Base-by-base conservation (phyloP, 2,113 vertebrate genomes). In the Herpetotheres cachinnans region DNA sequence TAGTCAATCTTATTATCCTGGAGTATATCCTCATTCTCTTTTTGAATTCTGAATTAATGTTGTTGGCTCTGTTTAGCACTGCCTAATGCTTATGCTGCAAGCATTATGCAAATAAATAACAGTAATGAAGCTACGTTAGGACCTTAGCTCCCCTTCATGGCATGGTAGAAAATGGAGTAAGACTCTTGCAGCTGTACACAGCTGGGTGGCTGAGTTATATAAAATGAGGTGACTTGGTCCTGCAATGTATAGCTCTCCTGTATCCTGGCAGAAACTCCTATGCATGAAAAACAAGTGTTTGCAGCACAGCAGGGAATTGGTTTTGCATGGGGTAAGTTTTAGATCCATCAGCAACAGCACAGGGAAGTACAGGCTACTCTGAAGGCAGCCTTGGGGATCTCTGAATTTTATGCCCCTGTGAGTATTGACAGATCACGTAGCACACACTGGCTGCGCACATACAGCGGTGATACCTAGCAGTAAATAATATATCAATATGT, bases 31-130 rank as follows among this genome's bases (percentile, higher is more conserved):
- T 61, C 0, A 0, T 74, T 79, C 49, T 94, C 69, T 77, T 26
- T 95, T 91, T 93, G 86, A 93, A 90, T 87, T 91, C 16, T 71
- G 74, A 97, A 89, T 67, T 69, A 77, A 82, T 44, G 78, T 20
- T 26, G 34, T 63, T 79, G 95, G 67, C 71, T 67, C 63, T 42
- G 44, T 63, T 95, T 55, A 82, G 71, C 96, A 93, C 73, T 92
- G 87, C 74, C 59, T 56, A 84, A 77, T 55, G 89, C 88, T 95
- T 80, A 78, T 71, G 62, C 83, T 91, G 78, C 78, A 88, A 74
- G 52, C 55, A 82, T 55, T 86, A 84, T 95, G 74, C 79, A 92
- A 94, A 94, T 85, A 95, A 59, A 86, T 54, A 88, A 54, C 46
- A 92, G 27, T 32, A 88, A 80, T 58, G 93, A 93, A 70, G 82